Evolutionary conservation across 2,113 vertebrate genomes (phyloP).

Genomic region (Scatophagus argus): DNA sequence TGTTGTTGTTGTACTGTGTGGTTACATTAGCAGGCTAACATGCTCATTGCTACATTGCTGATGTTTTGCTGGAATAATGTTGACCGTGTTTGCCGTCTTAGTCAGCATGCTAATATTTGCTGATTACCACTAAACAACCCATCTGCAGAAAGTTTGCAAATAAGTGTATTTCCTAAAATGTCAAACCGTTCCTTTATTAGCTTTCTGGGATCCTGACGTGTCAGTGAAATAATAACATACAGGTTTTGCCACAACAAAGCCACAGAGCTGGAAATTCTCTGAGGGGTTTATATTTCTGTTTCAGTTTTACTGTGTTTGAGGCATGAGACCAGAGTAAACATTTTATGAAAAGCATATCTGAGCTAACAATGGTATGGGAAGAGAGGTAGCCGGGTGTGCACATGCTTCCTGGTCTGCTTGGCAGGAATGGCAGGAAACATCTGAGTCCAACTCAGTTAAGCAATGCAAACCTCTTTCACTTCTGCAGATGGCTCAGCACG

Average conservation of each 20-base stretch:
- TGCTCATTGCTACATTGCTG: background rate
- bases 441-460: slow-evolving; percentile 7
- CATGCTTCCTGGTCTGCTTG: slow-evolving; percentile 14
- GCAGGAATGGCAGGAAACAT: slow-evolving; percentile 35
- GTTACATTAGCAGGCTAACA: too few species aligned
- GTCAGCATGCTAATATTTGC: background rate
- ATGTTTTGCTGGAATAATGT: too few species aligned
- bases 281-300: background rate
- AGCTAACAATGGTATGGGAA: slow-evolving; percentile 4
- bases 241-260: too few species aligned
- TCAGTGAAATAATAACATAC: too few species aligned
- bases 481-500: background rate
- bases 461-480: background rate
- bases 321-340: background rate
- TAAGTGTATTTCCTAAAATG: too few species aligned
- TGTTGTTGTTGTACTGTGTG: background rate
- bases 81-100: background rate
- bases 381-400: background rate
- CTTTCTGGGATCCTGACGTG: too few species aligned
- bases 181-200: too few species aligned
- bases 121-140: background rate
- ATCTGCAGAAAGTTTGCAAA: background rate
- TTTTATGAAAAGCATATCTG: slow-evolving; percentile 7
- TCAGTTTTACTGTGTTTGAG: background rate
- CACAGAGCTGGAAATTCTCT: background rate